A percentile compares a stretch with the other conserved stretches of the same genome.
These are phyloP conservation scores for Chroicocephalus ridibundus DNA, from an alignment of 2,113 vertebrate genomes.

Conservation along the genomic window DNA sequence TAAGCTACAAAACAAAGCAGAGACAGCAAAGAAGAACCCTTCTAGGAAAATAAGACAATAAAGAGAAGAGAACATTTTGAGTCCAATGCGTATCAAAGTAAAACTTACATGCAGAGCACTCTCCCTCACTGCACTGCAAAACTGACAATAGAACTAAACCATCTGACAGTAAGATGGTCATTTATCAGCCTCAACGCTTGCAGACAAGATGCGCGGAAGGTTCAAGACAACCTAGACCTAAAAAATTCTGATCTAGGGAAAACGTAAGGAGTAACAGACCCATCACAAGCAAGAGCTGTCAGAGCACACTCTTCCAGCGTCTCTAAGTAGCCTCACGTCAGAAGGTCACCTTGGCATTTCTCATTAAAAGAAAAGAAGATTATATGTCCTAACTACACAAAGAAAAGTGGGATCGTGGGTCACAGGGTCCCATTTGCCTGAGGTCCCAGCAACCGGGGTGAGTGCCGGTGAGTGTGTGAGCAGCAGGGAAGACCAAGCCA, in stretches of 20 bases:
- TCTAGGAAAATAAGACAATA: neutral
- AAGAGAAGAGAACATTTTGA: neutral
- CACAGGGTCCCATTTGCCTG: neutral
- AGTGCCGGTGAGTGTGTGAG: neutral
- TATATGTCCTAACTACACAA: neutral
- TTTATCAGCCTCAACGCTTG: neutral
- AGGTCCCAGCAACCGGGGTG: neutral
- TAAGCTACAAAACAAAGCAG: slow-evolving; percentile 19
- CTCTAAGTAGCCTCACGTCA: neutral
- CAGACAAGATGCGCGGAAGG: neutral
- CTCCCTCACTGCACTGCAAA: neutral
- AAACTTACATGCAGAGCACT: slow-evolving; percentile 6
- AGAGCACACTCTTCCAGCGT: neutral
- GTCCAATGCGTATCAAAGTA: neutral
- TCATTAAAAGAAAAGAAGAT: neutral
- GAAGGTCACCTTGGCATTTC: neutral
- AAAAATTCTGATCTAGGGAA: neutral
- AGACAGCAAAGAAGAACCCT: neutral
- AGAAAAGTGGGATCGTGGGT: neutral
- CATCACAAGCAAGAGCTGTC: neutral
- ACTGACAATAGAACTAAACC: neutral
- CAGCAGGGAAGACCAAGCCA: neutral
- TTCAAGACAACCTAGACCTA: slow-evolving; percentile 23
- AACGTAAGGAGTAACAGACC: neutral
- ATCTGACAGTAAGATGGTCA: neutral